Evolutionary conservation across 2,888 invertebrate genomes (phyloP), one percentile per base, ranked within the genome.

Genomic region (Antheraea assamensis): DNA sequence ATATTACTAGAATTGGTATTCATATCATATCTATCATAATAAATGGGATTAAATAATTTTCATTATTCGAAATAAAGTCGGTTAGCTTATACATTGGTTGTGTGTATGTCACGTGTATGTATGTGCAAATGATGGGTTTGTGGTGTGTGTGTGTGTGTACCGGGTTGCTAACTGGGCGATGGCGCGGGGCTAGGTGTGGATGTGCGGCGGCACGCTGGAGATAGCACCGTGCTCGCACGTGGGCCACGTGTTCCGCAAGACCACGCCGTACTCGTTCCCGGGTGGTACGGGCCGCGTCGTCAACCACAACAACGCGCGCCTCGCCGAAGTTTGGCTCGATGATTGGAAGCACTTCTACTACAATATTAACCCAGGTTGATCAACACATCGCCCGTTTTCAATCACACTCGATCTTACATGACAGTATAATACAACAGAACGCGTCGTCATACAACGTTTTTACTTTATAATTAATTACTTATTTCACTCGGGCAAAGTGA

Each of bases 321-420:
- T 99, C 87, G 99, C 99, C 81, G 98, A 99, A 94, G 99, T 99
- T 86, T 99, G 99, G 99, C 97, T 99, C 95, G 99, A 99, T 95
- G 98, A 99, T 89, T 99, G 99, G 98, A 98, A 98, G 96, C 97
- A 98, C 92, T 99, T 99, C 97, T 99, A 98, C 97, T 99, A 98
- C 97, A 98, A 98, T 95, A 98, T 99, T 96, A 98, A 98, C 96
- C 98, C 98, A 97, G 98, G 98, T 98, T 71, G 35, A 58, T 42
- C 55, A 58, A 58, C 21, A n/a, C 21, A 5, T 55, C 52, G 58
- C 55, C 27, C 70, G 15, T 17, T 73, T 70, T 70, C 55, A 31
- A 70, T 42, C 35, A n/a, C 68, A 35, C 70, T 58, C 70, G 30
- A 47, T 73, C 73, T 73, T 70, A 52, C 19, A 1, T 17, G 17